phyloP scores from a whole-genome alignment of 2,797 vertebrate genomes.

The Phylloscopus collybita region DNA sequence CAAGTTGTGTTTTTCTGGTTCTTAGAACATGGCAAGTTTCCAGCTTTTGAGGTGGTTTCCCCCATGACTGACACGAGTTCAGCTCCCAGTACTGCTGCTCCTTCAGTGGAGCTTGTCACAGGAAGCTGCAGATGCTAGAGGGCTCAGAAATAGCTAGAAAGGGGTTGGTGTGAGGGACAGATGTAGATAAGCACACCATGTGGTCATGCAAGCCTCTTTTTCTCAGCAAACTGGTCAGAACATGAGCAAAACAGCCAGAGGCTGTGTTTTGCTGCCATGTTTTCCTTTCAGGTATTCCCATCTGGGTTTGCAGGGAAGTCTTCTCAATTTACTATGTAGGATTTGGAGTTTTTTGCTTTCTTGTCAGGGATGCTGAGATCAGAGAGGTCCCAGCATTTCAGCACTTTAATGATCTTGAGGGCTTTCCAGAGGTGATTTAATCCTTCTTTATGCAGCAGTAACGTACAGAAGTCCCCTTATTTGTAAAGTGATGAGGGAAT shows the following conservation, averaged over 20 bases:
- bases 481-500: background rate
- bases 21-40: background rate
- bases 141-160: background rate
- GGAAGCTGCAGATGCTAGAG: background rate
- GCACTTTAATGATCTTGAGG: background rate
- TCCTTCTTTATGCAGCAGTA: background rate
- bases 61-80: background rate
- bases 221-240: background rate
- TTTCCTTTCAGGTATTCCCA: background rate
- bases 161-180: background rate
- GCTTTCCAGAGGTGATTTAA: conserved; percentile 26
- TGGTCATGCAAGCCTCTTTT: background rate
- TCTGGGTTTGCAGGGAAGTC: background rate
- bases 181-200: accelerated
- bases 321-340: background rate
- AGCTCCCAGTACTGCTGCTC: background rate
- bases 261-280: accelerated
- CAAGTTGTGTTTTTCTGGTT: background rate
- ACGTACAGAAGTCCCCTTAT: background rate
- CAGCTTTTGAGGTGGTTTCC: background rate
- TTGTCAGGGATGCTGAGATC: background rate
- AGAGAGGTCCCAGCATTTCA: background rate
- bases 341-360: background rate
- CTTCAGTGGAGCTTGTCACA: background rate
- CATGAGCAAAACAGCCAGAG: background rate